These are phyloP conservation scores for Todiramphus chloris DNA, from an alignment of 2,113 vertebrate species.

Conservation along the genomic window DNA sequence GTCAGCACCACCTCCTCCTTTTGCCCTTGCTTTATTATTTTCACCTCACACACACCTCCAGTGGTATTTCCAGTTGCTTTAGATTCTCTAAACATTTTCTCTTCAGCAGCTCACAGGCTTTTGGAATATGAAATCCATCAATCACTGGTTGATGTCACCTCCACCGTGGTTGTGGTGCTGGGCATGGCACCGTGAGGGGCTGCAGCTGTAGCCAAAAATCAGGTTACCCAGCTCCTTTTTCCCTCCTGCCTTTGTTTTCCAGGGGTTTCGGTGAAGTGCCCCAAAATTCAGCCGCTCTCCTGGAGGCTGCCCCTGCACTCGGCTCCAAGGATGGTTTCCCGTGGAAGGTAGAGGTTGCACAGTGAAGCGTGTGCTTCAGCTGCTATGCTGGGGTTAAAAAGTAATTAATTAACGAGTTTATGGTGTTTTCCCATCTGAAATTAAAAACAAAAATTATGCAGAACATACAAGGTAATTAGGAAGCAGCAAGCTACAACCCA, in stretches of 20 bases:
- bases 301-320: neutral
- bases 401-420: slow-evolving; percentile 61
- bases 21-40: neutral
- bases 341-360: neutral
- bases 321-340: accelerated
- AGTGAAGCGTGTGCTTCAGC: neutral
- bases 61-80: neutral
- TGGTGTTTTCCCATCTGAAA: slow-evolving; percentile 62
- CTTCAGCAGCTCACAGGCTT: neutral
- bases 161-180: accelerated
- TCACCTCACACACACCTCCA: accelerated
- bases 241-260: neutral
- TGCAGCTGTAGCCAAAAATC: neutral
- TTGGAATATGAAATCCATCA: neutral
- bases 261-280: neutral
- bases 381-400: neutral
- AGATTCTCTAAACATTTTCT: neutral
- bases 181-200: neutral
- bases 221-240: neutral
- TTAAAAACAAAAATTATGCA: slow-evolving; percentile 42
- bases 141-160: neutral
- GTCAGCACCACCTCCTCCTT: accelerated
- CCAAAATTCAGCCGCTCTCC: accelerated
- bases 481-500: neutral
- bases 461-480: slow-evolving; percentile 11